Evolutionary conservation across 2,888 invertebrate genomes (phyloP), one percentile per base, ranked within the genome.

Genomic region (Tiliacea citrago): DNA sequence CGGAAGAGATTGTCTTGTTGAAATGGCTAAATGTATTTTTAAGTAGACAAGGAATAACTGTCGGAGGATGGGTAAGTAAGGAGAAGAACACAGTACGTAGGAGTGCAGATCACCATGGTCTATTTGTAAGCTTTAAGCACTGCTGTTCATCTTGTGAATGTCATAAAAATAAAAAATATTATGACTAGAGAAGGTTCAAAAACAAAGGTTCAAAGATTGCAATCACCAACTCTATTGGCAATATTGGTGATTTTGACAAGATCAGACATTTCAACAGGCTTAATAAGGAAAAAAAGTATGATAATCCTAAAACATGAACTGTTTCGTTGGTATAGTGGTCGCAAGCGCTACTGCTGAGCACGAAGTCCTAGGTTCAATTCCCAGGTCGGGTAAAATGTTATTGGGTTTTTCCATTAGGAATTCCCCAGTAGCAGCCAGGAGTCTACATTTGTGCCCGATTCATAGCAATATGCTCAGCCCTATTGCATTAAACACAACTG

Each of bases 1-100:
- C 62, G 60, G 68, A 71, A 74, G 45, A 65, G 12, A 81, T 49
- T 57, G 69, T 49, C 29, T 45, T n/a, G 29, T 53, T 24, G 21
- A 24, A 70, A 47, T 71, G 42, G 39, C 60, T 47, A 49, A 60
- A 55, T 49, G 39, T 47, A 13, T 60, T 29, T 57, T 63, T 16
- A n/a, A 0, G 13, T 13, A 1, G 13, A 45, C 24, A 49, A 12
- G 49, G 2, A 51, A 75, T 16, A 39, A 10, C 35, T 10, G 51
- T n/a, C 2, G 7, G 21, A 60, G 12, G 16, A 13, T 47, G 21
- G 13, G 2, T 65, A 21, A 49, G 49, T 21, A 9, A 65, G 21
- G 29, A 63, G 35, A 1, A n/a, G 29, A 65, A 6, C 13, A 21
- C 16, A n/a, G 3, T 29, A 18, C 8, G 7, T 9, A 12, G 24